phyloP scores from a whole-genome alignment of 2,888 invertebrate species.

The Pimpla rufipes region DNA sequence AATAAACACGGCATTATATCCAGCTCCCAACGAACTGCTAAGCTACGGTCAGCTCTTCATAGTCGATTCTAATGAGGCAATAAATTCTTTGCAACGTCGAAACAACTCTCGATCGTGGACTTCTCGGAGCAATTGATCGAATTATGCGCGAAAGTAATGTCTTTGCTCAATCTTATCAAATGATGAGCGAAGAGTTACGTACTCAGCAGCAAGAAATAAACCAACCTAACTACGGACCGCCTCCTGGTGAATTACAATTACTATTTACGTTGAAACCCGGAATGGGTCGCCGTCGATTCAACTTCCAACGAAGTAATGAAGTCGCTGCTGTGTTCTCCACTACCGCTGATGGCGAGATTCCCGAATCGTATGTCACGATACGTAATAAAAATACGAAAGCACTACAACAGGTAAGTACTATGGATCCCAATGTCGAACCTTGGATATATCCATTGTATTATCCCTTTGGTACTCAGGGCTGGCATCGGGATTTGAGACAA shows the following conservation, averaged over 20 bases:
- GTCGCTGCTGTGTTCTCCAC: slow-evolving; percentile 66
- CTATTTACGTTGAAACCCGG: slow-evolving; percentile 59
- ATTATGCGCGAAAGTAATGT: slow-evolving; percentile 62
- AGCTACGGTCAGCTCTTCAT: slow-evolving; percentile 56
- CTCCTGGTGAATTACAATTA: slow-evolving; percentile 53
- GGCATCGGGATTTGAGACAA: slow-evolving; percentile 33
- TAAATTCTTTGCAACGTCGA: slow-evolving; percentile 29
- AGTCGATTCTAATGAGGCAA: slow-evolving; percentile 53
- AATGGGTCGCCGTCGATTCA: slow-evolving; percentile 65
- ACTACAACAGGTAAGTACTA: slow-evolving; percentile 61
- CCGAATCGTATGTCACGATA: slow-evolving; percentile 65
- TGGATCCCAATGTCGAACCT: slow-evolving; percentile 72
- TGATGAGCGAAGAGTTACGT: slow-evolving; percentile 65
- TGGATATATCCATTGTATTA: slow-evolving; percentile 72
- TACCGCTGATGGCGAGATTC: slow-evolving; percentile 68
- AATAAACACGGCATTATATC: slow-evolving; percentile 51
- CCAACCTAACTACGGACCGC: slow-evolving; percentile 28
- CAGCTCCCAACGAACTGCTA: slow-evolving; percentile 38
- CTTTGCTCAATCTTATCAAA: slow-evolving; percentile 66
- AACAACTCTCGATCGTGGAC: slow-evolving; percentile 40
- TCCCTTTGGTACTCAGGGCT: slow-evolving; percentile 67
- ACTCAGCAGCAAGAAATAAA: slow-evolving; percentile 41
- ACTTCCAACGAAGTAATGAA: slow-evolving; percentile 66
- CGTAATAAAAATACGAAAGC: slow-evolving; percentile 62
- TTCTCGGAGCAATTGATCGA: slow-evolving; percentile 48